Conservation (phyloP, 2,888 invertebrate genomes). For the Pyrgus malvae region DNA sequence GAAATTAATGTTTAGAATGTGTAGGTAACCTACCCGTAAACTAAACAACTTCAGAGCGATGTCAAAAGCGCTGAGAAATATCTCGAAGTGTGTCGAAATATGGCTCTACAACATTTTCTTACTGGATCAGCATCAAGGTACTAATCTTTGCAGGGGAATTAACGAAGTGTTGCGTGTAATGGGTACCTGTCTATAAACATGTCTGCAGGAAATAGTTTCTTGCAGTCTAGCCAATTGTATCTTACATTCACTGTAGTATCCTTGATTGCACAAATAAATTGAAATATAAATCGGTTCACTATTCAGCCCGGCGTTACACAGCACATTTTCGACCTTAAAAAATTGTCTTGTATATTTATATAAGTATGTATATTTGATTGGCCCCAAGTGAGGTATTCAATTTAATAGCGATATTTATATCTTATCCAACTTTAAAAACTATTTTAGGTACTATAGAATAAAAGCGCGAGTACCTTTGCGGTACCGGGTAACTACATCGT, state of each 20-base stretch:
- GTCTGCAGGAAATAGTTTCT: conserved; percentile 22
- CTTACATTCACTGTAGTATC: conserved; percentile 25
- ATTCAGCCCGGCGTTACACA: conserved; percentile 10
- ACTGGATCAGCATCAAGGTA: conserved; percentile 23
- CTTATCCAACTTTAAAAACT: too few species aligned
- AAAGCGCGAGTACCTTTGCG: too few species aligned
- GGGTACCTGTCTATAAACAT: conserved; percentile 24
- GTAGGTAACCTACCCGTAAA: conserved; percentile 2
- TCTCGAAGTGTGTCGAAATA: conserved; percentile 22
- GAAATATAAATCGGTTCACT: conserved; percentile 13
- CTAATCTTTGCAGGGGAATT: conserved; percentile 28
- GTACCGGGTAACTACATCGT: too few species aligned
- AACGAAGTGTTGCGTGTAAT: conserved; percentile 27
- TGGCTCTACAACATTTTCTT: conserved; percentile 23
- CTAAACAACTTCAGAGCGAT: conserved; percentile 14
- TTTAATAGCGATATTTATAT: too few species aligned
- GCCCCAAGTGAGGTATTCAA: too few species aligned
- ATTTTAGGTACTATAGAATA: too few species aligned
- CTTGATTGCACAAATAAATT: conserved; percentile 27
- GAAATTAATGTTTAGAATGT: background rate
- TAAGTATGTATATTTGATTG: too few species aligned
- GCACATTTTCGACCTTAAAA: conserved; percentile 16
- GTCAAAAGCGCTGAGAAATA: conserved; percentile 26
- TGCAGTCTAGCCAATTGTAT: conserved; percentile 14
- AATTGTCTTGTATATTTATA: background rate